Conservation (phyloP, 2,113 vertebrate genomes). For the Muscicapa adusta region DNA sequence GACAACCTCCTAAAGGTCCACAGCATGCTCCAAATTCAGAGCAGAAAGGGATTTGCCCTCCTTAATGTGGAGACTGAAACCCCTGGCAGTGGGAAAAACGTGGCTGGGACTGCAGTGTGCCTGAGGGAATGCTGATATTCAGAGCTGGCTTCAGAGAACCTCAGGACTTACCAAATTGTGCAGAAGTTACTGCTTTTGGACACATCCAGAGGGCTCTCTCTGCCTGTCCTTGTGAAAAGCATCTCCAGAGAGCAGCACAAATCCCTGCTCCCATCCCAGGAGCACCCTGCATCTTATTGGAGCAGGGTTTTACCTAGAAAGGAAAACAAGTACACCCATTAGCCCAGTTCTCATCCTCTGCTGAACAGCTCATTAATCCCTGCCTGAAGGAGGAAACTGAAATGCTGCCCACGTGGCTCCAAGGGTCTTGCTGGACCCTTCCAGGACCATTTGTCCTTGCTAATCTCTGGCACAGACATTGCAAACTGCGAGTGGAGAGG, state of each 20-base stretch:
- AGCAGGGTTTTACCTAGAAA: not conserved
- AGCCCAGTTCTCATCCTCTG: not conserved
- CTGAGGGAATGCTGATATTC: not conserved
- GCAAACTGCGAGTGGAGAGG: not conserved
- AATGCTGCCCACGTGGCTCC: rapidly evolving
- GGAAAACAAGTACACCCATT: not conserved
- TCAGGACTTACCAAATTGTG: not conserved
- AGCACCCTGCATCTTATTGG: not conserved
- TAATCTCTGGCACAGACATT: not conserved
- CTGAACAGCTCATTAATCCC: not conserved
- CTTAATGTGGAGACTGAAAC: not conserved
- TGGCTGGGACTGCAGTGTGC: not conserved
- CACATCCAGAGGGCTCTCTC: not conserved
- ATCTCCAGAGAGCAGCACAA: not conserved
- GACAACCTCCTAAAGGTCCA: not conserved
- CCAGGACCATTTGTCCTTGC: not conserved
- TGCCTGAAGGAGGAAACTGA: not conserved
- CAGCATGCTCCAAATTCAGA: not conserved
- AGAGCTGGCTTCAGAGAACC: not conserved
- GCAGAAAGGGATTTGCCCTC: not conserved
- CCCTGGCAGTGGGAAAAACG: rapidly evolving
- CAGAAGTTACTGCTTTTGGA: not conserved
- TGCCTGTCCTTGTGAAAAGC: not conserved
- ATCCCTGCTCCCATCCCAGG: not conserved
- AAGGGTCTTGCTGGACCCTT: not conserved